These are phyloP conservation scores for Mesodorylaimus sp. DNA, from an alignment of 2,888 invertebrate species.

Conservation along the genomic window DNA sequence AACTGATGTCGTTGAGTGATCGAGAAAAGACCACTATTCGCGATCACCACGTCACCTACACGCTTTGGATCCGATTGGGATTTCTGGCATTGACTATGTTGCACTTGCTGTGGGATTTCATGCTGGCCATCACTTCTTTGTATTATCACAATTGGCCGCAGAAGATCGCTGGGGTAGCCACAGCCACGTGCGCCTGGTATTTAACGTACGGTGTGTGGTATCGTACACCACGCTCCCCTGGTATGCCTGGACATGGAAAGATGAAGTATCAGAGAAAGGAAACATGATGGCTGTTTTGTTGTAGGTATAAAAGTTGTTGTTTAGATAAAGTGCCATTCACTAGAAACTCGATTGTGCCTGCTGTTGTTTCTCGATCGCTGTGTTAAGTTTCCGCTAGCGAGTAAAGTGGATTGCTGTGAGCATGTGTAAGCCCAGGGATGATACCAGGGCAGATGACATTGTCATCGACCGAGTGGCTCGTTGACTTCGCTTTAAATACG, in stretches of 20 bases:
- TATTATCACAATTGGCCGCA: constrained; percentile 93
- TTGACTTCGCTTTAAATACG: too few species aligned
- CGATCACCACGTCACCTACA: constrained; percentile 34
- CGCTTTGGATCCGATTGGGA: constrained; percentile 57
- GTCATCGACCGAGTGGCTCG: too few species aligned
- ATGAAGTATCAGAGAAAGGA: too few species aligned
- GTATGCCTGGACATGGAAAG: background rate
- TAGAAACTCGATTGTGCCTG: too few species aligned
- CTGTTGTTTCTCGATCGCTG: too few species aligned
- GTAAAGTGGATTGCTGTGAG: too few species aligned
- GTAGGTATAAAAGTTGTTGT: too few species aligned
- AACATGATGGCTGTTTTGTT: too few species aligned
- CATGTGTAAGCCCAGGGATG: too few species aligned
- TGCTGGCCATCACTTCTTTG: constrained; percentile 72
- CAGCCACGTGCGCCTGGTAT: constrained; percentile 74
- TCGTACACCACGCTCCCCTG: constrained; percentile 6
- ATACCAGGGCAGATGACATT: too few species aligned
- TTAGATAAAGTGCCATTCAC: too few species aligned
- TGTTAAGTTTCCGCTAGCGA: too few species aligned
- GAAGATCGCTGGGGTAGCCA: constrained; percentile 68
- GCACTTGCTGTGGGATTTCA: constrained; percentile 61
- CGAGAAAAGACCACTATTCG: background rate
- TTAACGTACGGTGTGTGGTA: constrained; percentile 51
- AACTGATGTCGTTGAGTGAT: background rate
- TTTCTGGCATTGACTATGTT: constrained; percentile 48